phyloP scores from a whole-genome alignment of 2,888 invertebrate genomes.

The Nemoura dubitans region DNA sequence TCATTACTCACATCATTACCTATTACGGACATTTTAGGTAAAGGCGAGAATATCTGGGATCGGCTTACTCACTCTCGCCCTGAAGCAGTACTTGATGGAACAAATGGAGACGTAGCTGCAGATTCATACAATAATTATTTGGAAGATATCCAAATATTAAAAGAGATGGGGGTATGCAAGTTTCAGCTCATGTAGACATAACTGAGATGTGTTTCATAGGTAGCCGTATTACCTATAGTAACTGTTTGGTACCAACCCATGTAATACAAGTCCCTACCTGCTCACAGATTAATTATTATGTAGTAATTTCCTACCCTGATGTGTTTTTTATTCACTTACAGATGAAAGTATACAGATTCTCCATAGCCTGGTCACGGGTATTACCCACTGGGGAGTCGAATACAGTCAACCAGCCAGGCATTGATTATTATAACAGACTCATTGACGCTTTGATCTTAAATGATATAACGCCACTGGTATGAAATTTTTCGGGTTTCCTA shows the following conservation, averaged over 20 bases:
- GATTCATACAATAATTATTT: conserved; percentile 60
- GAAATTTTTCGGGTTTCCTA: neutral
- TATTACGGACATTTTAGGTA: neutral
- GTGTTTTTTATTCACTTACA: neutral
- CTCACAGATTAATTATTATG: too few species aligned
- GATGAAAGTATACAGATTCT: conserved; percentile 52
- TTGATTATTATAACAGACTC: conserved; percentile 59
- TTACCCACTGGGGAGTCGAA: conserved; percentile 57
- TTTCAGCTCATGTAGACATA: neutral
- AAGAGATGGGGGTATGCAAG: conserved; percentile 54
- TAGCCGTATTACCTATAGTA: too few species aligned
- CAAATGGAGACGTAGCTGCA: conserved; percentile 58
- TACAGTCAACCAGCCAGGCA: conserved; percentile 54
- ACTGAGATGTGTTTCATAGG: neutral
- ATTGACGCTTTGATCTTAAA: conserved; percentile 57
- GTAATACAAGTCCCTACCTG: too few species aligned
- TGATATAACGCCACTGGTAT: conserved; percentile 58
- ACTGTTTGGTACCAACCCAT: too few species aligned
- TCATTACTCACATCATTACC: too few species aligned
- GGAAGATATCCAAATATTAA: conserved; percentile 59
- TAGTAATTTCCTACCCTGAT: too few species aligned
- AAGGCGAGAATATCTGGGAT: conserved; percentile 35
- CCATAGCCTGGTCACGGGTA: conserved; percentile 60
- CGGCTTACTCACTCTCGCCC: conserved; percentile 10
- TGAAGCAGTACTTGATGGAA: conserved; percentile 55